Evolutionary conservation across 1,140 invertebrate genomes (phyloP), one percentile per base, ranked within the genome.

Genomic region (Holotrichia oblita): DNA sequence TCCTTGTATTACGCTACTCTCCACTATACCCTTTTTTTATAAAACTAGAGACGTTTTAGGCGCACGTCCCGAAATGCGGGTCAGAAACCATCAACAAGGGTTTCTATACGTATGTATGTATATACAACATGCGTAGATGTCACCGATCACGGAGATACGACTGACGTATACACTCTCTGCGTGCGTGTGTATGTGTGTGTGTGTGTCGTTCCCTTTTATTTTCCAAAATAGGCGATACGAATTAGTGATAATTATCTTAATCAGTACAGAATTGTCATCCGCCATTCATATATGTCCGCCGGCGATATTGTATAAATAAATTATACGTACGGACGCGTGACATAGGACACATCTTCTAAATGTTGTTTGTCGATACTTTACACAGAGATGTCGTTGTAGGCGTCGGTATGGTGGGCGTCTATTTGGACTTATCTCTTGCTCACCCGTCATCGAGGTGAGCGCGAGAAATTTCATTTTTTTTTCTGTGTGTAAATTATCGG

Each of bases 201-300:
- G n/a, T n/a, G n/a, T n/a, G 1, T 55, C 14, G 27, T 4, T n/a
- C 27, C 27, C 27, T 34, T 34, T 55, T 55, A 7, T 55, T 44
- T 44, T 9, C 14, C 42, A 2, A 44, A 10, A 44, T n/a, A 17
- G 12, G 48, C 48, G 14, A 12, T n/a, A 14, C 14, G 14, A 4
- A 55, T 55, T 17, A 6, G 48, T 55, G 48, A 55, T 55, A 55
- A 55, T 55, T 55, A 55, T 17, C 14, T n/a, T 55, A 55, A 55
- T 55, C 17, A 17, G 6, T 55, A n/a, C 17, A 2, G 7, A 55
- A 55, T 55, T 55, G 17, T 55, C 48, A 17, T 17, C 48, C 17
- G 17, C 48, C 14, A 55, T 55, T 3, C 48, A 17, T 55, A 55
- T 17, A 55, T 55, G 14, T 55, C 17, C 17, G 48, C 48, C 17